A percentile compares a stretch with the other conserved stretches of the same genome.
Conservation (phyloP, 1,140 invertebrate genomes). For the Euglossa dilemma region DNA sequence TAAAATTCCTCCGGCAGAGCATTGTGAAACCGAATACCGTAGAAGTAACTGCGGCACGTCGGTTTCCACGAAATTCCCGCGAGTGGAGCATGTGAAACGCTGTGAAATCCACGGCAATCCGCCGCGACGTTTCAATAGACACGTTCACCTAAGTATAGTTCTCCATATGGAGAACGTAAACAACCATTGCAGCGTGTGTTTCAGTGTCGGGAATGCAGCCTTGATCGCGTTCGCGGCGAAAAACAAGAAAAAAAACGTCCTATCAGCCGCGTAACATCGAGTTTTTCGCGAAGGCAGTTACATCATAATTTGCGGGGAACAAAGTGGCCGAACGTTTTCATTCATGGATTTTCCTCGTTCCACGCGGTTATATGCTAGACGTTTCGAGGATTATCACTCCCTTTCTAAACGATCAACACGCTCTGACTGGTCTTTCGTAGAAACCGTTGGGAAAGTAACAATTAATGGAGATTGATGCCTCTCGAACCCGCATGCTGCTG, state of each 20-base stretch:
- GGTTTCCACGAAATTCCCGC: too few relatives aligned
- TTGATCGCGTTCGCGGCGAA: neutral
- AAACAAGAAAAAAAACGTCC: too few relatives aligned
- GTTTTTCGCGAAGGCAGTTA: neutral
- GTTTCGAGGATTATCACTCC: neutral
- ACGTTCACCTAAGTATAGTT: too few relatives aligned
- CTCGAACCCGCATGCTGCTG: slow-evolving; percentile 53
- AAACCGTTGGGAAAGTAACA: slow-evolving; percentile 35
- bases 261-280: neutral
- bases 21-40: too few relatives aligned
- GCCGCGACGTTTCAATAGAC: too few relatives aligned
- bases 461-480: slow-evolving; percentile 59
- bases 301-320: neutral
- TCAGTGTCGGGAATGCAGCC: neutral
- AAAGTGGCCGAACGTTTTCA: neutral
- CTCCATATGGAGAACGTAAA: neutral
- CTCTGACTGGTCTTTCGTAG: slow-evolving; percentile 32
- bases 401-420: neutral
- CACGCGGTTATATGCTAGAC: neutral
- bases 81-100: too few relatives aligned
- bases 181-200: too few relatives aligned
- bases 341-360: neutral
- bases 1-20: too few relatives aligned
- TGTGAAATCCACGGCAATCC: too few relatives aligned
- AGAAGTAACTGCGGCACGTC: too few relatives aligned